A percentile compares a stretch with the other conserved stretches of the same genome.
These are phyloP conservation scores for Microplitis deprimator DNA, from an alignment of 2,888 invertebrate genomes.

Conservation along the genomic window DNA sequence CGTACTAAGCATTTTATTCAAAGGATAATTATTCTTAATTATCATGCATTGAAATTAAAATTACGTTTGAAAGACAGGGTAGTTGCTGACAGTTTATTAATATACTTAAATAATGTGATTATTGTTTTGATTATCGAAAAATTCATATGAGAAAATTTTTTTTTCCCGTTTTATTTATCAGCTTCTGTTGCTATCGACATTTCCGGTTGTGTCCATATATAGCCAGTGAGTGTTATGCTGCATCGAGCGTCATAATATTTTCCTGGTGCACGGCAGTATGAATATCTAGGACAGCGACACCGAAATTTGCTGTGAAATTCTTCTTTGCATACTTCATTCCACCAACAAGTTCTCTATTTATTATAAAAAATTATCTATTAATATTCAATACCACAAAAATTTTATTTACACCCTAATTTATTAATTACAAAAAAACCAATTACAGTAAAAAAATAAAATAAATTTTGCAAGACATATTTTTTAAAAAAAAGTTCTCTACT, in stretches of 20 bases:
- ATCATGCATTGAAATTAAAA: not conserved
- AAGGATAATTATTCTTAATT: not conserved
- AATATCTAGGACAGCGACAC: constrained; percentile 91
- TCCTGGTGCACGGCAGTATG: constrained; percentile 89
- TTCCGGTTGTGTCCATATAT: constrained; percentile 89
- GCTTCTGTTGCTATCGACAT: constrained; percentile 63
- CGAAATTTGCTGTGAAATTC: constrained; percentile 90
- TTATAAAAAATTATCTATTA: constrained; percentile 7
- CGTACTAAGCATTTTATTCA: not conserved
- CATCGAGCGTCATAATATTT: constrained; percentile 92
- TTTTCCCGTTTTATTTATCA: constrained; percentile 26
- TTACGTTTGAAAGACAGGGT: not conserved
- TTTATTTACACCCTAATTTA: too few species aligned
- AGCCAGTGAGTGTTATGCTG: constrained; percentile 91
- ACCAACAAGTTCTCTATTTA: constrained; percentile 86
- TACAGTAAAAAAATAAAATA: too few species aligned
- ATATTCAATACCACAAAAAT: not conserved
- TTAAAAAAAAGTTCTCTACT: too few species aligned
- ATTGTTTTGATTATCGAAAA: not conserved
- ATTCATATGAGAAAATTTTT: not conserved
- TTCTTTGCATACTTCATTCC: constrained; percentile 94
- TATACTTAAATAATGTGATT: not conserved
- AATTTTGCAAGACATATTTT: too few species aligned
- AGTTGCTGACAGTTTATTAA: not conserved
- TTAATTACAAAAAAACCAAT: too few species aligned